These are phyloP conservation scores for Lipotes vexillifer DNA, from an alignment of 2,113 vertebrate genomes.

Conservation along the genomic window DNA sequence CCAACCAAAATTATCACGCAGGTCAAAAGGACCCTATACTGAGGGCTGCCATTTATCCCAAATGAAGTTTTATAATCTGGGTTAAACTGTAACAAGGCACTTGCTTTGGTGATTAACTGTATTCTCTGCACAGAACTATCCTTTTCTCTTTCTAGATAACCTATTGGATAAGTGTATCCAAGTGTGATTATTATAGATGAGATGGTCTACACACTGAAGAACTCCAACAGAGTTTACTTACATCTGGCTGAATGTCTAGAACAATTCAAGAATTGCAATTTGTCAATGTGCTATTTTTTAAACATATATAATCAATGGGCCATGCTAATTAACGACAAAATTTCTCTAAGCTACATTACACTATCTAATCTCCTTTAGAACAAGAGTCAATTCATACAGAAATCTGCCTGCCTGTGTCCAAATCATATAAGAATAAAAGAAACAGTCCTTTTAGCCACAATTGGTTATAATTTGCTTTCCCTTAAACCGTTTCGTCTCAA, in stretches of 20 bases:
- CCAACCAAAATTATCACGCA: slow-evolving; percentile 33
- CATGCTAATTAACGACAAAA: neutral
- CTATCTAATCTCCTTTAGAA: neutral
- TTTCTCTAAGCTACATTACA: neutral
- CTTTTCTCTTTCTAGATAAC: neutral
- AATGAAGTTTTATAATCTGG: neutral
- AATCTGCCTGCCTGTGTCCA: neutral
- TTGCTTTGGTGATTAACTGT: neutral
- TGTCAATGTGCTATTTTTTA: neutral
- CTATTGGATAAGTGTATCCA: neutral
- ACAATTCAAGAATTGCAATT: neutral
- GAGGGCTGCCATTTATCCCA: neutral
- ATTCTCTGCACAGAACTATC: neutral
- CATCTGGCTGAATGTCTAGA: neutral
- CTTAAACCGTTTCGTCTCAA: neutral
- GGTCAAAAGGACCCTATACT: neutral
- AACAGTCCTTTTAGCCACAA: neutral
- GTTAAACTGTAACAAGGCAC: neutral
- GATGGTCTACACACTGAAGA: neutral
- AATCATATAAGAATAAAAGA: neutral
- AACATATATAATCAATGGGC: neutral
- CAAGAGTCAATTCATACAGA: neutral
- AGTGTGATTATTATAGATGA: neutral
- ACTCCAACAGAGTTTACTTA: neutral
- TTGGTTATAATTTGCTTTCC: neutral